Conservation (phyloP, 2,113 vertebrate genomes). For the Cololabis saira region DNA sequence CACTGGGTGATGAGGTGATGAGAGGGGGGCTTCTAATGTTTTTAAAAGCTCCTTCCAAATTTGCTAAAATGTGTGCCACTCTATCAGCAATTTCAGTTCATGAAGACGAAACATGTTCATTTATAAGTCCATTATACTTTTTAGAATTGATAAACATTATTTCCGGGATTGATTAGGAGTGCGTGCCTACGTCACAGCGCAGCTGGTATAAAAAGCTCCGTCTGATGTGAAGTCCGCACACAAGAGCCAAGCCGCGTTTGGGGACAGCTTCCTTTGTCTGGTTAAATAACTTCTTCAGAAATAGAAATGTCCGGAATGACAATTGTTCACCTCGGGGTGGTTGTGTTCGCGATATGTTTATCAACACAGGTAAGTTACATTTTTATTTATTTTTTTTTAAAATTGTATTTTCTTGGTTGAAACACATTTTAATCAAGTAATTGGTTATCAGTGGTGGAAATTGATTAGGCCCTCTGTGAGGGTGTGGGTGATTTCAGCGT, state of each 20-base stretch:
- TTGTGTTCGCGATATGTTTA: conserved; percentile 75
- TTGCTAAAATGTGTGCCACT: too few species aligned
- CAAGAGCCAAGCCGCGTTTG: conserved; percentile 43
- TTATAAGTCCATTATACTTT: neutral
- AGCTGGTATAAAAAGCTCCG: conserved; percentile 68
- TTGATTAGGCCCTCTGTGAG: too few species aligned
- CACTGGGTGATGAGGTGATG: too few species aligned
- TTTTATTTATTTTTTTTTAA: neutral
- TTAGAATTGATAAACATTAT: neutral
- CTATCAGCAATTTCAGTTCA: neutral
- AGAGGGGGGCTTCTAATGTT: too few species aligned
- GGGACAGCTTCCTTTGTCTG: conserved; percentile 34
- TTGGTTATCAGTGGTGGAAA: too few species aligned
- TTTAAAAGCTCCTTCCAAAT: too few species aligned
- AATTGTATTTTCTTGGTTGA: too few species aligned
- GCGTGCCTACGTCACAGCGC: conserved; percentile 54
- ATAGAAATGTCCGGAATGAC: conserved; percentile 74
- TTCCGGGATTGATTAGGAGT: neutral
- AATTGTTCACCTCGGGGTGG: conserved; percentile 65
- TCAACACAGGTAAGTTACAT: conserved; percentile 75
- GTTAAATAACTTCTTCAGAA: conserved; percentile 35
- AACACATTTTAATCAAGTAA: too few species aligned
- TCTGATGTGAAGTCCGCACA: conserved; percentile 52
- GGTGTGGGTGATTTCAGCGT: too few species aligned
- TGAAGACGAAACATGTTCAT: neutral